Base-by-base conservation (phyloP, 2,797 vertebrate species). In the Alca torda region DNA sequence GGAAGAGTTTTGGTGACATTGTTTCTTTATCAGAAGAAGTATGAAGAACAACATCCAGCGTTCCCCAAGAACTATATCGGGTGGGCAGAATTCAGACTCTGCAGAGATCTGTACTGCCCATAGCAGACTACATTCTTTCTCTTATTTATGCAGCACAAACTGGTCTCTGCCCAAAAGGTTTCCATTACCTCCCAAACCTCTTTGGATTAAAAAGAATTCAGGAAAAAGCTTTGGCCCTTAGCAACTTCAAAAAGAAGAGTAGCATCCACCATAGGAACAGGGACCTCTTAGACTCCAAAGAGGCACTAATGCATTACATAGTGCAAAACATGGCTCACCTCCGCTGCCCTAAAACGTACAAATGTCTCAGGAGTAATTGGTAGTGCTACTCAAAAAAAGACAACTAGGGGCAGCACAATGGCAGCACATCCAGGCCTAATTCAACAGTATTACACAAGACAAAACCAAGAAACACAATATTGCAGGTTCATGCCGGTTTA, bases 261-360 rank as follows among this genome's bases (percentile, higher is more conserved):
- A 59, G 50, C 0, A 0, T 37, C 13, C 1, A 2, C 54, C 1
- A 0, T 8, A 64, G 65, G 45, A 65, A 41, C 41, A 61, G 61
- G 13, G 60, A 64, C 33, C 13, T 64, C 31, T 68, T 16, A 6
- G 41, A 54, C 41, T 73, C 54, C 37, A 21, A n/a, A 59, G 59
- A 72, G 23, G 39, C 25, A 51, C 13, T 11, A 50, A 61, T 17
- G 23, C 37, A 57, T 50, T 46, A 33, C 20, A 3, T 2, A 41
- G 57, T 10, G 37, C 25, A 72, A 70, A 72, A 46, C 35, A 14
- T 2, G 9, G 31, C 48, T 57, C 31, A 26, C 20, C 35, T 30
- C 51, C 1, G 1, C 39, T 75, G 51, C 46, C 43, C 28, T 39
- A 16, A 76, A 76, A n/a, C 8, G 21, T 16, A 30, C 17, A 19